Conservation (phyloP, 2,888 invertebrate species). For the Prosapia bicincta region DNA sequence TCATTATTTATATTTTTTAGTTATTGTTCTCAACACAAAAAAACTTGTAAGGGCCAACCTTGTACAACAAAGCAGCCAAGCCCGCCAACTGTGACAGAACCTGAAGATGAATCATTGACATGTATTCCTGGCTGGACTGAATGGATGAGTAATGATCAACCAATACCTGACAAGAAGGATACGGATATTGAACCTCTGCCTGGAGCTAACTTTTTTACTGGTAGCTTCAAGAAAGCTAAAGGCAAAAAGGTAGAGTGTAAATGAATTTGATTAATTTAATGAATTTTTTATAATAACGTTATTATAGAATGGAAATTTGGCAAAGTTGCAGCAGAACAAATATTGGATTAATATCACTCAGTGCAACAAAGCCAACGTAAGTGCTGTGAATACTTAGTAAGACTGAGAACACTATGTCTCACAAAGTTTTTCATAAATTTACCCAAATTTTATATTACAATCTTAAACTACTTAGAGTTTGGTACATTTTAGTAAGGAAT, state of each 20-base stretch:
- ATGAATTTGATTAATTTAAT: too few species aligned
- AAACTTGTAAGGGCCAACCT: slow-evolving; percentile 67
- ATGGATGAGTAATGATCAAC: slow-evolving; percentile 61
- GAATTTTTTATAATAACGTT: too few species aligned
- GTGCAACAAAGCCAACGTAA: too few species aligned
- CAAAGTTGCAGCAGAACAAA: too few species aligned
- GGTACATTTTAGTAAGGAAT: too few species aligned
- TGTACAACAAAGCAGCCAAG: slow-evolving; percentile 50
- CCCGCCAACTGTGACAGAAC: slow-evolving; percentile 35
- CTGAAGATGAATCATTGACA: slow-evolving; percentile 47
- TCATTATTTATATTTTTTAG: slow-evolving; percentile 30
- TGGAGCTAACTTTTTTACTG: slow-evolving; percentile 44
- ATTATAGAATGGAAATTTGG: too few species aligned
- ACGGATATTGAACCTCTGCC: slow-evolving; percentile 60
- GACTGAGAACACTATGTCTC: too few species aligned
- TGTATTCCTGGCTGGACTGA: slow-evolving; percentile 74
- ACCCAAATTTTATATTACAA: too few species aligned
- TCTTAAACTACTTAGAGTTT: too few species aligned
- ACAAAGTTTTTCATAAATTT: too few species aligned
- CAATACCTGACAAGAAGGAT: slow-evolving; percentile 46
- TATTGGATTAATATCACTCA: too few species aligned
- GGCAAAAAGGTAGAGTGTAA: background rate
- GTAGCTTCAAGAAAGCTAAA: slow-evolving; percentile 15
- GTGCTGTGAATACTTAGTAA: too few species aligned
- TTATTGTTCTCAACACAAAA: slow-evolving; percentile 65